phyloP scores from a whole-genome alignment of 2,113 vertebrate species.

The Caretta caretta region DNA sequence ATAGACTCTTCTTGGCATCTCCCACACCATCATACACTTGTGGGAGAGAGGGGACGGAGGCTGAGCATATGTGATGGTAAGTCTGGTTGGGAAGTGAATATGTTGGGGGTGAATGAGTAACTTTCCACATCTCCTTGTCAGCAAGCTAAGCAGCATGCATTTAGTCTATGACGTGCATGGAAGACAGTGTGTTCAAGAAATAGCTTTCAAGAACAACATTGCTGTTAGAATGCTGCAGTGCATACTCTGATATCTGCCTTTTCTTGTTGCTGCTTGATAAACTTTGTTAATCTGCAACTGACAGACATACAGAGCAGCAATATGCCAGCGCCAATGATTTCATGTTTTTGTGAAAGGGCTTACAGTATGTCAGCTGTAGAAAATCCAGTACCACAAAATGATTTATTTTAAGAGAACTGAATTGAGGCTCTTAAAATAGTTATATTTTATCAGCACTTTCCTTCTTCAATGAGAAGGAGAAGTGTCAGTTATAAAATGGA shows the following conservation, averaged over 20 bases:
- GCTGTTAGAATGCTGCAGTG: not conserved
- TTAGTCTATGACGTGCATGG: not conserved
- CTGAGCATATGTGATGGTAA: not conserved
- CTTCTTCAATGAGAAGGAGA: not conserved
- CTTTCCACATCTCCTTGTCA: not conserved
- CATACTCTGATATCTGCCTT: not conserved
- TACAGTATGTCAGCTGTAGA: slow-evolving; percentile 5
- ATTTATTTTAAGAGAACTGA: slow-evolving; percentile 25
- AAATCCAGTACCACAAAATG: not conserved
- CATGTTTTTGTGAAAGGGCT: not conserved
- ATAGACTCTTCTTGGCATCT: not conserved
- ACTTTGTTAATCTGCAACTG: not conserved
- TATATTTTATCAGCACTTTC: not conserved
- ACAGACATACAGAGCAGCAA: not conserved
- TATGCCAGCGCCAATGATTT: not conserved
- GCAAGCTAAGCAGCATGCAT: not conserved
- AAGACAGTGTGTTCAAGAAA: not conserved
- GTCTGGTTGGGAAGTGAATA: not conserved
- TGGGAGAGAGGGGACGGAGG: not conserved
- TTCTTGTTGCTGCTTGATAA: slow-evolving; percentile 6
- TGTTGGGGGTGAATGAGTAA: not conserved
- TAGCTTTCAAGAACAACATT: not conserved
- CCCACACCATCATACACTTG: not conserved
- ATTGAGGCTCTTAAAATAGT: not conserved
- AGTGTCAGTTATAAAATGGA: not conserved